Evolutionary conservation across 92 coral and sea anemone genomes (phyloP).

Genomic region (Umimayanthus kanabou): DNA sequence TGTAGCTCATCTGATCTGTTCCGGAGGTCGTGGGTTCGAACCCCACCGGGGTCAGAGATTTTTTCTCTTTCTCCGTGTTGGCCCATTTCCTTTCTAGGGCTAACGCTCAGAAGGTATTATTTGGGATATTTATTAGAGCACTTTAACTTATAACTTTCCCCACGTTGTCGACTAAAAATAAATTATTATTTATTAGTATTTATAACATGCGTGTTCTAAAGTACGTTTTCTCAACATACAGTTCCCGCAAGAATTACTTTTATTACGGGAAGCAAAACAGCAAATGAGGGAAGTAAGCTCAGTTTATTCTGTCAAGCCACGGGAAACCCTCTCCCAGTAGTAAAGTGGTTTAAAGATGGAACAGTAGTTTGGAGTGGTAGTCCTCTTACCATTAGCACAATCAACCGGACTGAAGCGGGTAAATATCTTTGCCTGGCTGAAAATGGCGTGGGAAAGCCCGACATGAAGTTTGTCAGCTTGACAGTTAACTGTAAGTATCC

Average conservation of each 20-base stretch:
- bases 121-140: too few relatives aligned
- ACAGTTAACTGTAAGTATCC: slow-evolving; percentile 21
- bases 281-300: not conserved
- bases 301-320: slow-evolving; percentile 2
- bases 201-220: too few relatives aligned
- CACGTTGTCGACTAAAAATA: too few relatives aligned
- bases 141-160: too few relatives aligned
- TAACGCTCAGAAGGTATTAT: too few relatives aligned
- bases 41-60: too few relatives aligned
- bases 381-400: not conserved
- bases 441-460: slow-evolving; percentile 18
- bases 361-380: not conserved
- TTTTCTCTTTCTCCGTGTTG: too few relatives aligned
- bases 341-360: slow-evolving; percentile 35
- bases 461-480: not conserved
- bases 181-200: too few relatives aligned
- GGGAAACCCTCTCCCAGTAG: slow-evolving; percentile 6
- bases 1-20: too few relatives aligned
- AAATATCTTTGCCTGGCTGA: slow-evolving; percentile 23
- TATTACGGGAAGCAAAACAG: not conserved
- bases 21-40: too few relatives aligned
- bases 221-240: not conserved
- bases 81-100: too few relatives aligned
- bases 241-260: slow-evolving; percentile 4
- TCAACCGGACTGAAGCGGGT: not conserved